Base-by-base conservation (phyloP, 2,113 vertebrate genomes). In the Hydrolagus affinis region DNA sequence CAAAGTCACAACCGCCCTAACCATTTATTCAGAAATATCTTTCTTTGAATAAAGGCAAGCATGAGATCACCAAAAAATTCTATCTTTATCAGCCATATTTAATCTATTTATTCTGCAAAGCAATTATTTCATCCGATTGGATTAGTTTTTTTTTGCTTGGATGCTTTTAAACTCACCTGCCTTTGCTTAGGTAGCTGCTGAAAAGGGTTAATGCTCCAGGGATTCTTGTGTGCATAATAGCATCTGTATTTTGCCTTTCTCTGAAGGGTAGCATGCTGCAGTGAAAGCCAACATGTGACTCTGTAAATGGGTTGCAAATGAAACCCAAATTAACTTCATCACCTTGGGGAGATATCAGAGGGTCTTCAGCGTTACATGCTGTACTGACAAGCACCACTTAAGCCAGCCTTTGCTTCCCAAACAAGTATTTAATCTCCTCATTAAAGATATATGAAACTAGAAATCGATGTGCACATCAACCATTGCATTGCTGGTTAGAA, bases 391-490 rank as follows among this genome's bases (percentile, higher is more conserved):
- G 94, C 91, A 90, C 91, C 93, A 96, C 93, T 97, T 95, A 95
- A 96, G 95, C 90, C 89, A 91, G 92, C 88, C 91, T 94, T 91
- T 95, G 94, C 94, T 97, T 97, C 94, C 96, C 96, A 96, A 97
- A 96, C 95, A 96, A 95, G 95, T 95, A 96, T 97, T 97, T 97
- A 98, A 97, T 97, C 95, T 96, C 94, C 95, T 97, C 96, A 97
- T 98, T 96, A 98, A 98, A 98, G 94, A 98, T 98, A 97, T 95
- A 99, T 98, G 96, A 98, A 96, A 95, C 94, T 94, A 92, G 90
- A 95, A 95, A 98, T 99, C 97, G 95, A 97, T 98, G 93, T 89
- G 88, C 91, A 88, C 92, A 83, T 83, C 78, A 83, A 68, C 78
- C 62, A 32, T 83, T 83, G 60, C 62, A 32, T 83, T 91, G 88